Base-by-base conservation (phyloP, 37 sponge, comb jelly and placozoan genomes). In the Beroe forskalii region DNA sequence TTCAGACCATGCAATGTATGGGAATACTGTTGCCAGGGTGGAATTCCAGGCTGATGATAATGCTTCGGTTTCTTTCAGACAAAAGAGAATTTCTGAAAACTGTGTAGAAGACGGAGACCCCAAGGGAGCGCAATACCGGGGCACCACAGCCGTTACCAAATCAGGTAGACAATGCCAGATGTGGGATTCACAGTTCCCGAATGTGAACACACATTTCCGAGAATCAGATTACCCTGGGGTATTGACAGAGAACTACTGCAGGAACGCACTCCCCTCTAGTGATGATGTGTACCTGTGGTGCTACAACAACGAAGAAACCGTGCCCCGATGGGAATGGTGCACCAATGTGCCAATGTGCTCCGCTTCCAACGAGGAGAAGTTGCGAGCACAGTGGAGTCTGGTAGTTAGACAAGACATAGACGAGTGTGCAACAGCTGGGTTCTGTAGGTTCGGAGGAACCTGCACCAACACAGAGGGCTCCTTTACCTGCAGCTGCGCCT, bases 151-250 rank as follows among this genome's bases (percentile, higher is more conserved):
- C 32, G 72, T 33, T 0, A 69, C 72, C 38, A 69, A 33, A 31
- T 69, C 72, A 33, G 72, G 72, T 2, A 1, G 72, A 2, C 19
- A 69, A 69, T 69, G 72, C 19, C 72, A 69, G 32, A 28, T 33
- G 32, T 69, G 72, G 72, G 72, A 69, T 37, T 69, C 72, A 8
- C 72, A 35, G 38, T 6, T 9, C 2, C 72, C 72, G 2, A 63
- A 63, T 30, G 17, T 55, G 17, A n/a, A n/a, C n/a, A n/a, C n/a
- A n/a, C n/a, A n/a, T n/a, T 12, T 17, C 55, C 55, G 55, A 48
- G 12, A 6, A 6, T 48, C 55, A 6, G 12, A 12, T 6, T 63
- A 63, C 66, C 66, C 66, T 22, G 27, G 66, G 4, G 66, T 8
- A 22, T n/a, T 63, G 24, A 23, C 27, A 6, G 66, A 63, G 3